Evolutionary conservation across 2,888 invertebrate species (phyloP), one percentile per base, ranked within the genome.

Genomic region (Xestia c-nigrum): DNA sequence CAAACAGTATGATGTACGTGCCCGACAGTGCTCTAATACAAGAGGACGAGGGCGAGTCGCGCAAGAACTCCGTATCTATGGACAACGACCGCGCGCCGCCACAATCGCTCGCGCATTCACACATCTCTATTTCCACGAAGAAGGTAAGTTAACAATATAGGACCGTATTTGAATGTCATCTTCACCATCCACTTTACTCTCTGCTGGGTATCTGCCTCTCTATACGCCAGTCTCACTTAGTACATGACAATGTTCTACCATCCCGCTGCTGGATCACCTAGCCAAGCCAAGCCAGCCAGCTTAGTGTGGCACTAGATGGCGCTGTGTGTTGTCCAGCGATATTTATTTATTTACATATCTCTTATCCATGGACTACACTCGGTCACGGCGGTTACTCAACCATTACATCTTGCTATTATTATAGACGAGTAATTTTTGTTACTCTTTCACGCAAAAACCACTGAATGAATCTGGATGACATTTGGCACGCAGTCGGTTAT

Each of bases 1-100:
- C 98, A 12, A 98, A 98, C 89, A 98, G 98, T 88, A 98, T 98
- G 97, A 98, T 98, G 98, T 99, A 99, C 93, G 98, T 99, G 12
- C 98, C 98, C 5, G 99, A 99, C 91, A 98, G 98, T 85, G 98
- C 98, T 84, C 92, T 99, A 55, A 97, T 98, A 0, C 98, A 98
- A 93, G 98, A 98, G 88, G 98, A 98, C 66, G 98, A 98, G 72
- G 98, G 98, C 19, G 94, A 97, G 74, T 97, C 97, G 0, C 94
- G 97, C 3, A 97, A 97, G 86, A 96, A 96, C 88, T 96, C 96
- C 2, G 94, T 97, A 19, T 96, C 95, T 0, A 92, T 95, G 87
- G 96, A 96, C 80, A 94, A 92, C 19, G 95, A 96, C 10, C 93
- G 93, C 78, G 97, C 94, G 85, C 95, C 94, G 66, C 95, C 96